These are phyloP conservation scores for Sphenopsis melanotis DNA, from an alignment of 2,797 vertebrate species.

Conservation along the genomic window DNA sequence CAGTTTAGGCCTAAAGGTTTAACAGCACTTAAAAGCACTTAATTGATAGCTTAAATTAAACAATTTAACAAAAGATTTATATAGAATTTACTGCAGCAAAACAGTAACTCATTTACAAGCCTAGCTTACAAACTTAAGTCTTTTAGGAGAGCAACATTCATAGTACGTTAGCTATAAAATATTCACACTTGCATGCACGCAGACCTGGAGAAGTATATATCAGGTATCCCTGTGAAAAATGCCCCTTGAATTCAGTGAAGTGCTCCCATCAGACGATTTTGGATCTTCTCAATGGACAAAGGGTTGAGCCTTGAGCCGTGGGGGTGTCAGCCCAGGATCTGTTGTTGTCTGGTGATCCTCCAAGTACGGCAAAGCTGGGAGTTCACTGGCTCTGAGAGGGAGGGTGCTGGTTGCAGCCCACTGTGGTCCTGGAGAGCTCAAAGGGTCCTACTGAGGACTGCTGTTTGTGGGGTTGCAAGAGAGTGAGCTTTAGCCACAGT, in stretches of 20 bases:
- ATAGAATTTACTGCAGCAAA: background rate
- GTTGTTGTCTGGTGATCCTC: fast-evolving
- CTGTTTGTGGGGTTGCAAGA: background rate
- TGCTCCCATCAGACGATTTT: background rate
- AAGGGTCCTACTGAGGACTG: background rate
- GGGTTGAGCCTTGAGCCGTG: background rate
- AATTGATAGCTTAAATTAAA: background rate
- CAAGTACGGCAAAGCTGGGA: background rate
- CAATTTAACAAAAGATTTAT: background rate
- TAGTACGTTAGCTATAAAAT: background rate
- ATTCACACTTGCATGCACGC: fast-evolving
- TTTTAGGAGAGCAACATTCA: background rate
- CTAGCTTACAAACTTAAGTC: background rate
- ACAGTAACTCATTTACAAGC: background rate
- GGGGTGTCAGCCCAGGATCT: background rate
- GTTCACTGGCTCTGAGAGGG: background rate
- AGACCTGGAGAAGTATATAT: background rate
- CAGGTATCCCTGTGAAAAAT: background rate
- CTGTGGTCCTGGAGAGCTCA: background rate
- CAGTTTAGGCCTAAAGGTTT: background rate
- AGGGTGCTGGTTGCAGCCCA: background rate
- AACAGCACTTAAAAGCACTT: background rate
- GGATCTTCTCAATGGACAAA: background rate
- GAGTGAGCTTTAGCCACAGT: background rate
- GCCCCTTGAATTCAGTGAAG: fast-evolving